Evolutionary conservation across 1,140 invertebrate genomes (phyloP).

Genomic region (Prorops nasuta): DNA sequence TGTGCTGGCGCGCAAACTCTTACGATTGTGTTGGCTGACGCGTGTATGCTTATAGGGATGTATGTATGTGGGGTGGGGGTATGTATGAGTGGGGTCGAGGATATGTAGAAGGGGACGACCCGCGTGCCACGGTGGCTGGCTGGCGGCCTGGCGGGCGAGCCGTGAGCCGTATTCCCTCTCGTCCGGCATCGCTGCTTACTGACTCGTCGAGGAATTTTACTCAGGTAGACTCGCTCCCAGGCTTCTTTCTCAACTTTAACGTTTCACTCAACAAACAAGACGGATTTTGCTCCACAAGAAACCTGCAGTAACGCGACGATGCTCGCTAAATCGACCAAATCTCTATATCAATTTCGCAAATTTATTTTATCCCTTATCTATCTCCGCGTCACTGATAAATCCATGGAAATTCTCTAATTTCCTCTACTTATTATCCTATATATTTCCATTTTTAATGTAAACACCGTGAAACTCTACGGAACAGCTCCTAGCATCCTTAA

Average conservation of each 20-base stretch:
- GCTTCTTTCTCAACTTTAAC: slow-evolving; percentile 19
- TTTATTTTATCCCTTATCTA: no score
- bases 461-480: no score
- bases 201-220: slow-evolving; percentile 52
- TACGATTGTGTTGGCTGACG: no score
- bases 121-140: slow-evolving; percentile 49
- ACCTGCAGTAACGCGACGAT: no score
- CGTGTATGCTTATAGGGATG: slow-evolving; percentile 12
- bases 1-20: no score
- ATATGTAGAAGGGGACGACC: slow-evolving; percentile 23
- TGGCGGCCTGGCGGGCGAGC: slow-evolving; percentile 45
- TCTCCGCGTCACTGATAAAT: no score
- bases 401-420: no score
- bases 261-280: neutral
- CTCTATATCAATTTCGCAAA: no score
- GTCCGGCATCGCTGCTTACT: slow-evolving; percentile 1
- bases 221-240: slow-evolving; percentile 47
- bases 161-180: slow-evolving; percentile 36
- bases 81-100: neutral
- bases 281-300: slow-evolving; percentile 34
- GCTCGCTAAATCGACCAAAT: no score
- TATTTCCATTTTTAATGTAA: no score
- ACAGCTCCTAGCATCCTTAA: no score
- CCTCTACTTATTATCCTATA: no score
- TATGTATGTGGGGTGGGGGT: slow-evolving; percentile 6